A percentile compares a stretch with the other conserved stretches of the same genome.
These are phyloP conservation scores for Camponotus fellah DNA, from an alignment of 2,888 invertebrate genomes.

Conservation along the genomic window DNA sequence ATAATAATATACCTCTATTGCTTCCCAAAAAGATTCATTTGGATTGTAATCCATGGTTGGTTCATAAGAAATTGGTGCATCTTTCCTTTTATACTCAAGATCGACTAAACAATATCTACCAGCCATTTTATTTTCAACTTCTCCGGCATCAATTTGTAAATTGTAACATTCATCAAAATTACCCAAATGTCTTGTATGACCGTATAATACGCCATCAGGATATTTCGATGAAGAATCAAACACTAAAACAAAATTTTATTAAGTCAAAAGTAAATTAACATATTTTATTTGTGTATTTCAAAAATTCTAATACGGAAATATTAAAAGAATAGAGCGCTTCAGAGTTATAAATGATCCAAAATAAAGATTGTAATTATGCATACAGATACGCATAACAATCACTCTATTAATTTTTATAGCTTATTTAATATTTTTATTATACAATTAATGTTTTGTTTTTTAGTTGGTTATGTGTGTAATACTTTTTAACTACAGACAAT, in stretches of 20 bases:
- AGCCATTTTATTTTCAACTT: background rate
- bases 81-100: background rate
- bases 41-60: background rate
- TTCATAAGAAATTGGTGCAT: background rate
- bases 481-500: background rate
- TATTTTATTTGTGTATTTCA: background rate
- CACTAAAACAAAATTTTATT: background rate
- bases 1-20: background rate
- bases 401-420: background rate
- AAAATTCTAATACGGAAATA: background rate
- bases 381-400: background rate
- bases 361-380: background rate
- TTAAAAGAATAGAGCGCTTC: background rate
- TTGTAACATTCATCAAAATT: conserved; percentile 24
- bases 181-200: conserved; percentile 27
- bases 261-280: background rate
- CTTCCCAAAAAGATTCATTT: background rate
- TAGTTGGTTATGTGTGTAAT: background rate
- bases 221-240: conserved; percentile 36
- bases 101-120: conserved; percentile 20
- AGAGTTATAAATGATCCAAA: background rate
- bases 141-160: background rate
- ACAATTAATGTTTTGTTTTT: background rate
- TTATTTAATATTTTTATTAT: background rate
- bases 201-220: conserved; percentile 32